phyloP scores from a whole-genome alignment of 2,888 invertebrate genomes.

The Acrobasis consociella region DNA sequence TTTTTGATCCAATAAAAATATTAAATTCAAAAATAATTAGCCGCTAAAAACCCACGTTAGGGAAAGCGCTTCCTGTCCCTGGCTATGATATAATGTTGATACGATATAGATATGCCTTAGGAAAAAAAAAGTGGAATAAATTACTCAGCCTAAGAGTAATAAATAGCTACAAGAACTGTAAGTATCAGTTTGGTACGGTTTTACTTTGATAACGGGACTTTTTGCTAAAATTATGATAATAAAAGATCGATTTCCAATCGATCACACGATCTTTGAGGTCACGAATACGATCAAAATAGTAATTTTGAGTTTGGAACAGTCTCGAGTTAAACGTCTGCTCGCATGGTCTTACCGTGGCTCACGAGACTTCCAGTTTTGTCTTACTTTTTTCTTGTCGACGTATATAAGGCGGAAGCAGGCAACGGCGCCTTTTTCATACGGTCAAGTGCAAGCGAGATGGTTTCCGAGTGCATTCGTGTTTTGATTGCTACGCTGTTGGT shows the following conservation, averaged over 20 bases:
- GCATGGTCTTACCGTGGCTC: background rate
- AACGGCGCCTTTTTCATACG: conserved; percentile 3
- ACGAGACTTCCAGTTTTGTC: conserved; percentile 10
- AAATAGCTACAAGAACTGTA: too few species aligned
- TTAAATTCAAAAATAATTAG: too few species aligned
- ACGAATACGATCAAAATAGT: conserved; percentile 3
- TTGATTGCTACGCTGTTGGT: conserved; percentile 1
- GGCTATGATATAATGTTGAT: too few species aligned
- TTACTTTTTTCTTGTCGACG: conserved; percentile 18
- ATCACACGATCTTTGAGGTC: background rate
- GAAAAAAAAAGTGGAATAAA: too few species aligned
- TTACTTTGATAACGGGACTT: too few species aligned
- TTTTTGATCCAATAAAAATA: too few species aligned
- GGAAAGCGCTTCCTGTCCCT: too few species aligned
- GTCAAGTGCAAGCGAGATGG: conserved; percentile 17
- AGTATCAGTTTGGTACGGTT: too few species aligned
- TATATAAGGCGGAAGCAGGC: conserved; percentile 16
- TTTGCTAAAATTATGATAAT: background rate
- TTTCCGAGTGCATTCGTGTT: conserved; percentile 10
- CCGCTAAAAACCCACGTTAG: too few species aligned
- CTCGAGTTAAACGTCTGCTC: conserved; percentile 13
- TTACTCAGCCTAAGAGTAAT: too few species aligned
- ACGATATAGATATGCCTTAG: too few species aligned
- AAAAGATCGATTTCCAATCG: background rate
- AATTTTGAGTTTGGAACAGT: conserved; percentile 11